Evolutionary conservation across 1,140 invertebrate genomes (phyloP), one percentile per base, ranked within the genome.

Genomic region (Heliconius congener): DNA sequence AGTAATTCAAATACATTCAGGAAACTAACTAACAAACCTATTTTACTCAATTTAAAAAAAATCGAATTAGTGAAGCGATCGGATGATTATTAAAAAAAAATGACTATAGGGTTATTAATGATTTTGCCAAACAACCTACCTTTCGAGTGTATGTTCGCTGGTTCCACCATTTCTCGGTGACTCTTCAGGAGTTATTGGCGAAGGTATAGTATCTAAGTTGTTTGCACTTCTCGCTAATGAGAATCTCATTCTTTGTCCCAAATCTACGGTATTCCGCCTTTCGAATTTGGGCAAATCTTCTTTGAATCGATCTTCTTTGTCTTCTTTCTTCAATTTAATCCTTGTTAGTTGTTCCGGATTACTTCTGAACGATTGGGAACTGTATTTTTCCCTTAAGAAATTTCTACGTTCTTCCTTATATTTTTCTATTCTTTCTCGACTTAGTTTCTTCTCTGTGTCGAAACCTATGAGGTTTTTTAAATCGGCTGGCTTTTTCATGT

Each of bases 321-420:
- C 90, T 37, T 91, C 92, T 72, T 91, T 92, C 72, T 92, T 92
- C 18, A 92, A 86, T 73, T 94, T 94, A 19, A 90, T 88, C 73
- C 91, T 81, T 2, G 92, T 90, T 77, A 94, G 76, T 70, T 92
- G 90, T 74, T 94, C 91, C 0, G 91, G 89, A 55, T 86, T 90
- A 84, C 96, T 96, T 60, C 97, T 96, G 79, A 98, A 97, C 30
- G 97, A 97, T 85, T 98, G 98, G 0, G 97, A 97, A 77, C 97
- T 96, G 86, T 98, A 98, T 91, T 98, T 98, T 86, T 98, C 97
- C 42, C 98, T 95, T 30, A 99, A 90, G 86, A 98, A 97, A 75
- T 96, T 97, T 76, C 98, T 95, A n/a, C 98, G 95, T 88, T 98
- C 98, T 89, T 98, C 98, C 94, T 99, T 99, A 88, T 98, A 98